Evolutionary conservation across 1,140 invertebrate species (phyloP).

Genomic region (Caerostris darwini): DNA sequence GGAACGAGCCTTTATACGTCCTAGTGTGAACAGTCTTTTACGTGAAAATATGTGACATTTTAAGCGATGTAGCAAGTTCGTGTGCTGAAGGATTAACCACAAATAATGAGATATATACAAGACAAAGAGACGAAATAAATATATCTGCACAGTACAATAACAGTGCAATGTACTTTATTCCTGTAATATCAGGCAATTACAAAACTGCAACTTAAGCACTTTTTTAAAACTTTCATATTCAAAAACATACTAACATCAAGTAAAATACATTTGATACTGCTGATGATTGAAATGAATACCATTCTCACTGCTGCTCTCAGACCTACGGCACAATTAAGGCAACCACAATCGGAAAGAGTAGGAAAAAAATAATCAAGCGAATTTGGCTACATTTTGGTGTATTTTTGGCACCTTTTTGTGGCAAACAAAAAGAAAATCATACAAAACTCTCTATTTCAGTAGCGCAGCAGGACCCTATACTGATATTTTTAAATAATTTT

Average conservation of each 20-base stretch:
- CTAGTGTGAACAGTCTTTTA: too few species aligned
- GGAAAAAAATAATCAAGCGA: not conserved
- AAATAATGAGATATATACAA: not conserved
- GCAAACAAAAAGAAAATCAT: not conserved
- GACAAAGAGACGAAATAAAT: constrained; percentile 47
- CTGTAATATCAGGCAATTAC: constrained; percentile 76
- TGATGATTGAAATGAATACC: constrained; percentile 76
- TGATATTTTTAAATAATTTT: not conserved
- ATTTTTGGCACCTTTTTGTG: constrained; percentile 66
- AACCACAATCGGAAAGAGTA: constrained; percentile 67
- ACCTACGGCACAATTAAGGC: constrained; percentile 72
- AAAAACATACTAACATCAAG: constrained; percentile 78
- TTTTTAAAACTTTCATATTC: constrained; percentile 69
- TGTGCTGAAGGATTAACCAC: too few species aligned
- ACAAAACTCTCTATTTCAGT: not conserved
- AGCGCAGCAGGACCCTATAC: not conserved
- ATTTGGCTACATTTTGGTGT: constrained; percentile 44
- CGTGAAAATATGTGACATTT: too few species aligned
- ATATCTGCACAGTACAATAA: constrained; percentile 64
- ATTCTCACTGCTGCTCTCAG: constrained; percentile 60
- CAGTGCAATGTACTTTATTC: constrained; percentile 77
- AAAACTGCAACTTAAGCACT: constrained; percentile 76
- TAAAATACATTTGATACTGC: constrained; percentile 76
- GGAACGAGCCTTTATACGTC: too few species aligned
- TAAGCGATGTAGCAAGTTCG: too few species aligned